Base-by-base conservation (phyloP, 2,888 invertebrate species). In the Cryptophagus acutangulus region DNA sequence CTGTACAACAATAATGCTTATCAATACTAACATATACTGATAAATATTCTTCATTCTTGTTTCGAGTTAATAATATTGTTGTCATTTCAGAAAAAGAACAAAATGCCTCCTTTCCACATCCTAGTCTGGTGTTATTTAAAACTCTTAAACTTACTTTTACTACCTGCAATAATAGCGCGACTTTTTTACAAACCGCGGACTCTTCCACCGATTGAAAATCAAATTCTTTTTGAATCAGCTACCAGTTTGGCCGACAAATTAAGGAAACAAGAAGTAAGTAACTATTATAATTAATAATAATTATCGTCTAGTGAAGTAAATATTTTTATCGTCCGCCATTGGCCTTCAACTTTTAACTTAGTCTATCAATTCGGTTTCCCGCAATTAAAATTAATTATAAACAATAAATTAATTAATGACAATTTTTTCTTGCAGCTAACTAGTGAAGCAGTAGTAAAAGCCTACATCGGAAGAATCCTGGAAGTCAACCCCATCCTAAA, bases 401-500 rank as follows among this genome's bases (percentile, higher is more conserved):
- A 15, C 8, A 31, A 31, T 31, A 31, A 31, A 31, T 12, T n/a
- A n/a, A 26, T n/a, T n/a, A 26, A 26, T 8, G 9, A 8, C 10
- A 33, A 12, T 30, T 26, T 26, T 43, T 39, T 24, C 37, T 71
- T 74, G 28, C 67, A 87, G 86, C 69, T 86, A 40, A 79, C 79
- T 51, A 80, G 84, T 58, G 82, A 81, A 69, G 75, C 76, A 57
- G 78, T 87, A 16, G 77, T 87, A 16, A 66, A 76, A 54, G 79
- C 84, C 0, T 91, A 82, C 61, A 84, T 91, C 53, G 74, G 78
- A 9, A 74, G 90, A 46, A 84, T 87, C 52, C 77, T 80, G 54
- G 79, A 84, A 69, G 85, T 88, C 0, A 87, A 92, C 67, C 81
- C 82, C 0, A 71, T 81, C 20, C 61, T 91, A 33, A 91, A 91